A percentile compares a stretch with the other conserved stretches of the same genome.
Evolutionary conservation across 2,113 vertebrate species (phyloP).

Genomic region (Pelusios castaneus): DNA sequence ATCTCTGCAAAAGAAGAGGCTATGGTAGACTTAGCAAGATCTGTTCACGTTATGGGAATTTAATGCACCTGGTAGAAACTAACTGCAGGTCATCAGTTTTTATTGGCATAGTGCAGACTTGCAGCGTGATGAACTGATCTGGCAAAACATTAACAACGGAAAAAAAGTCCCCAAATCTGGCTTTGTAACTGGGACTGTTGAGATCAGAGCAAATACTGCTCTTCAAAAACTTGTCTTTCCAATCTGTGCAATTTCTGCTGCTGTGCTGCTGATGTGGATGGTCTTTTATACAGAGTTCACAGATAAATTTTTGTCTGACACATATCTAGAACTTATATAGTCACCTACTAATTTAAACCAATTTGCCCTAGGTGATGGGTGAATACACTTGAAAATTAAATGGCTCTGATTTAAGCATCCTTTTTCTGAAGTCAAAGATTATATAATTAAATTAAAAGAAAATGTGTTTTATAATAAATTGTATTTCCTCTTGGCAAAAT

Average conservation of each 20-base stretch:
- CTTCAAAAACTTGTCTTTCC: neutral
- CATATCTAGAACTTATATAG: slow-evolving; percentile 40
- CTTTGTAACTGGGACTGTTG: neutral
- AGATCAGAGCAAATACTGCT: slow-evolving; percentile 14
- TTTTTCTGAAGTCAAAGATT: slow-evolving; percentile 64
- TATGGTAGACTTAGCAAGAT: slow-evolving; percentile 56
- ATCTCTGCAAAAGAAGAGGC: slow-evolving; percentile 51
- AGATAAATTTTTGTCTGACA: slow-evolving; percentile 43
- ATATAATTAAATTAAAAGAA: slow-evolving; percentile 77
- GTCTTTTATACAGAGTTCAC: neutral
- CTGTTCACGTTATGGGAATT: slow-evolving; percentile 67
- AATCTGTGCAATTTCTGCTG: slow-evolving; percentile 29
- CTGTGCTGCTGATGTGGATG: slow-evolving; percentile 1
- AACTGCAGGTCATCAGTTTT: slow-evolving; percentile 72
- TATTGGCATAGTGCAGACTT: slow-evolving; percentile 53
- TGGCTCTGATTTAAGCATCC: slow-evolving; percentile 64
- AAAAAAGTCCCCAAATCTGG: neutral
- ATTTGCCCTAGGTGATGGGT: slow-evolving; percentile 54
- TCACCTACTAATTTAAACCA: slow-evolving; percentile 59
- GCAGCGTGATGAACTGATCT: slow-evolving; percentile 60
- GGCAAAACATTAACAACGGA: slow-evolving; percentile 63
- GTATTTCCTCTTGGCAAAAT: slow-evolving; percentile 68
- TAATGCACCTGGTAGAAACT: slow-evolving; percentile 70
- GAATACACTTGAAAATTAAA: slow-evolving; percentile 57
- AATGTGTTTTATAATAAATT: slow-evolving; percentile 72